phyloP scores from a whole-genome alignment of 2,888 invertebrate species.

The Unio delphinus region DNA sequence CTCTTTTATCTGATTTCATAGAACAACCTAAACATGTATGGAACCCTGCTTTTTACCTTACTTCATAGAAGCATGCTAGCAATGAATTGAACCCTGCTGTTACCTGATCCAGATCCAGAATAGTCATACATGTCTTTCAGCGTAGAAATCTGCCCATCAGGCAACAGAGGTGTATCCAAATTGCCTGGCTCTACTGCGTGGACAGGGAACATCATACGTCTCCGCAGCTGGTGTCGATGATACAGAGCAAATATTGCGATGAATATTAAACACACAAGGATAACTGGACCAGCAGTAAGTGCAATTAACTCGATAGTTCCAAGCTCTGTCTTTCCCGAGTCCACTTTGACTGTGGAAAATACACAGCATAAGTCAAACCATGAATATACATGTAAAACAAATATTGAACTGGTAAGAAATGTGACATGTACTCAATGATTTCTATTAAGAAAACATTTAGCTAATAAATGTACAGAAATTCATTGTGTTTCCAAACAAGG shows the following conservation, averaged over 20 bases:
- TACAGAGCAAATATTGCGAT: conserved; percentile 71
- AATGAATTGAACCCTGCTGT: conserved; percentile 23
- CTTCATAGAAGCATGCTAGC: too few species aligned
- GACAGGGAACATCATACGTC: conserved; percentile 20
- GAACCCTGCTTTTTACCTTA: too few species aligned
- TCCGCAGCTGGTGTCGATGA: conserved; percentile 39
- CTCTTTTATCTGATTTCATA: too few species aligned
- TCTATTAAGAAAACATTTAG: too few species aligned
- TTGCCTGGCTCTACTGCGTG: conserved; percentile 43
- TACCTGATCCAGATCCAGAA: conserved; percentile 95
- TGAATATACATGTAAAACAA: too few species aligned
- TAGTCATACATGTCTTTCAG: conserved; percentile 57
- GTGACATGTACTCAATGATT: too few species aligned
- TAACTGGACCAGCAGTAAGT: conserved; percentile 80
- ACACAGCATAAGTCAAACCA: neutral
- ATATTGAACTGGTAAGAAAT: too few species aligned
- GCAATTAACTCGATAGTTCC: conserved; percentile 79
- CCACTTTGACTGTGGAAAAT: neutral
- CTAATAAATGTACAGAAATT: too few species aligned
- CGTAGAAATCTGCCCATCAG: conserved; percentile 44
- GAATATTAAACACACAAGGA: conserved; percentile 79
- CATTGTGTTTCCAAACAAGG: too few species aligned
- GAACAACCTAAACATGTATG: too few species aligned
- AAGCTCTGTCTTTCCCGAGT: conserved; percentile 30
- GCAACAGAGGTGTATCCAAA: conserved; percentile 52